Conservation (phyloP, 1,140 invertebrate genomes). For the Sinonovacula constricta region DNA sequence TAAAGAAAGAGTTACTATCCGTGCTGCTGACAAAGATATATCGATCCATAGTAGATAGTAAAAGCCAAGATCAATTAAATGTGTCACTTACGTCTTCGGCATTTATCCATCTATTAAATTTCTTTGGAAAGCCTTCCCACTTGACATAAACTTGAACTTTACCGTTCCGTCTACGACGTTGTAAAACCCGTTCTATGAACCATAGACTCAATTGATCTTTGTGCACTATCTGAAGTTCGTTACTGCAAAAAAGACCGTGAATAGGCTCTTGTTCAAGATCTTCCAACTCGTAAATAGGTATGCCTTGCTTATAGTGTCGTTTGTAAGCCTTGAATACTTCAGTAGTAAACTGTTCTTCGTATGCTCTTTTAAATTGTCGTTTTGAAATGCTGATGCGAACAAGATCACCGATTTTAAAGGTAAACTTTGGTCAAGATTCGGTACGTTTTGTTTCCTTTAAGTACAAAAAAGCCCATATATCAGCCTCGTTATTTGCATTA, state of each 20-base stretch:
- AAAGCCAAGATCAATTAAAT: not conserved
- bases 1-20: slow-evolving; percentile 11
- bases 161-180: slow-evolving; percentile 11
- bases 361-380: slow-evolving; percentile 14
- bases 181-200: slow-evolving; percentile 20
- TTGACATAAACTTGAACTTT: slow-evolving; percentile 6
- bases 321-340: too few relatives aligned
- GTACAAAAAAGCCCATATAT: too few relatives aligned
- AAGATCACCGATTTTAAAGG: too few relatives aligned
- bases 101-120: slow-evolving; percentile 26
- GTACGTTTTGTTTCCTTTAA: too few relatives aligned
- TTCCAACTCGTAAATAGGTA: slow-evolving; percentile 17
- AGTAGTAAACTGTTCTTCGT: slow-evolving; percentile 26
- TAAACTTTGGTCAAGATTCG: too few relatives aligned
- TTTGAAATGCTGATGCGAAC: too few relatives aligned
- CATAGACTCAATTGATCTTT: slow-evolving; percentile 37
- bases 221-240: slow-evolving; percentile 25
- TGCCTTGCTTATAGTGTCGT: slow-evolving; percentile 10
- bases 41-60: not conserved
- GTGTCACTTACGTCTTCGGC: not conserved
- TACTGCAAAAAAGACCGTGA: slow-evolving; percentile 6
- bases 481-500: too few relatives aligned
- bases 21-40: not conserved
- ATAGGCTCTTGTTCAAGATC: slow-evolving; percentile 8
- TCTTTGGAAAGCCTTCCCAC: slow-evolving; percentile 21